Evolutionary conservation across 2,888 invertebrate species (phyloP), one percentile per base, ranked within the genome.

Genomic region (Agrilus cyanescens): DNA sequence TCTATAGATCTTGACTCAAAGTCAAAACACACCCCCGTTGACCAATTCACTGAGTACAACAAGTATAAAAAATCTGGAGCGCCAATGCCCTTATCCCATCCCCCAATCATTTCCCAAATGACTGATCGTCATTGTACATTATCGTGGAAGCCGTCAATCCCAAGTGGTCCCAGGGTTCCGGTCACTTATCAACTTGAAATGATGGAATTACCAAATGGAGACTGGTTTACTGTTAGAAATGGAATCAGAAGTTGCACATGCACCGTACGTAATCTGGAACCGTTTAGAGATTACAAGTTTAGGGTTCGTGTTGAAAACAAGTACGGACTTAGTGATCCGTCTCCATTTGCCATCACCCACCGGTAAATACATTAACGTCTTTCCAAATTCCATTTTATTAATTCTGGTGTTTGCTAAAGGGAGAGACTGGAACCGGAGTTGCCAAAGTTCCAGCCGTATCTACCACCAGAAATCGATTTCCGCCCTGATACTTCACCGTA

Each of bases 101-200:
- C 80, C 43, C 97, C 97, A 4, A 88, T 90, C 58, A 89, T 97
- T 57, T 85, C 88, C 13, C 82, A 88, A 40, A 91, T 95, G 85
- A 84, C 88, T 7, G 93, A 93, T 59, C 77, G 89, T 7, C 80
- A 84, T 44, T 75, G 94, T 46, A 89, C 88, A 0, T 71, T 97
- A 8, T 87, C 89, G 0, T 97, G 97, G 97, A 85, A 82, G 53
- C 94, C 95, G 0, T 91, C 90, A 13, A 82, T 95, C 37, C 86
- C 94, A 3, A 77, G 85, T 46, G 85, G 84, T 14, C 87, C 93
- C 0, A 76, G 86, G 36, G 80, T 85, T 56, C 94, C 94, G 0
- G 89, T 95, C 43, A 93, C 91, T 0, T 97, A 97, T 63, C 84
- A 89, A 64, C 80, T 94, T 52, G 97, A 98, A 72, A 89, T 91